Evolutionary conservation across 2,888 invertebrate genomes (phyloP).

Genomic region (Pollenia griseotomentosa): DNA sequence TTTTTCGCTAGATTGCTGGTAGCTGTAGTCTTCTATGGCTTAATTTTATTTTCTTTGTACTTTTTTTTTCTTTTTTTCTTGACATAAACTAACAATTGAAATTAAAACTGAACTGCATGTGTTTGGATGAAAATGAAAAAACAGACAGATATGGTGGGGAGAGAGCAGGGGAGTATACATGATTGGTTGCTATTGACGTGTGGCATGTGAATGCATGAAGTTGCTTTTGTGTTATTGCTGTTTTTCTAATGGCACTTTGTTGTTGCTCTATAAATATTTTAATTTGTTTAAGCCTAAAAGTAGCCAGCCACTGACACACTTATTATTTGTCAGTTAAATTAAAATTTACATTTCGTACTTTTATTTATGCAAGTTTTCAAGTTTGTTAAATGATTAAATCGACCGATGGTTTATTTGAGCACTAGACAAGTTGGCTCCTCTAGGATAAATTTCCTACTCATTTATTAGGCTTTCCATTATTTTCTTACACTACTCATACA

Average conservation of each 20-base stretch:
- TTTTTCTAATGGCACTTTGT: neutral
- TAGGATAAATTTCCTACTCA: neutral
- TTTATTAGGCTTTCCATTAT: neutral
- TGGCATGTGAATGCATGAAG: slow-evolving; percentile 2
- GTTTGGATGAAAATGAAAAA: slow-evolving; percentile 11
- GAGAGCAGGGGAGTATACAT: neutral
- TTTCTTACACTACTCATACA: neutral
- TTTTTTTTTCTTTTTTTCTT: neutral
- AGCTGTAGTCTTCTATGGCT: neutral
- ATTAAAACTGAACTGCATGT: slow-evolving; percentile 35
- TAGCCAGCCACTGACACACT: slow-evolving; percentile 51
- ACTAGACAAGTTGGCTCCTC: slow-evolving; percentile 62
- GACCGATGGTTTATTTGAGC: slow-evolving; percentile 8
- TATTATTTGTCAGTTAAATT: slow-evolving; percentile 59
- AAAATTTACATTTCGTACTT: slow-evolving; percentile 47
- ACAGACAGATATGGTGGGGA: no score
- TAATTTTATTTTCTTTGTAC: neutral
- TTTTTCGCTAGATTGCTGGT: neutral
- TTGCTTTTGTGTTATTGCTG: slow-evolving; percentile 26
- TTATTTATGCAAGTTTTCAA: slow-evolving; percentile 14
- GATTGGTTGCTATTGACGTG: slow-evolving; percentile 16
- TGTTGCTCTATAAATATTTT: slow-evolving; percentile 56
- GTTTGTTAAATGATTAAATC: slow-evolving; percentile 19
- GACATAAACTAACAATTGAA: slow-evolving; percentile 40
- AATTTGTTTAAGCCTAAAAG: slow-evolving; percentile 68